phyloP scores from a whole-genome alignment of 30 jellyfish, hydroid and myxozoan species.

The Phacellophora camtschatica region DNA sequence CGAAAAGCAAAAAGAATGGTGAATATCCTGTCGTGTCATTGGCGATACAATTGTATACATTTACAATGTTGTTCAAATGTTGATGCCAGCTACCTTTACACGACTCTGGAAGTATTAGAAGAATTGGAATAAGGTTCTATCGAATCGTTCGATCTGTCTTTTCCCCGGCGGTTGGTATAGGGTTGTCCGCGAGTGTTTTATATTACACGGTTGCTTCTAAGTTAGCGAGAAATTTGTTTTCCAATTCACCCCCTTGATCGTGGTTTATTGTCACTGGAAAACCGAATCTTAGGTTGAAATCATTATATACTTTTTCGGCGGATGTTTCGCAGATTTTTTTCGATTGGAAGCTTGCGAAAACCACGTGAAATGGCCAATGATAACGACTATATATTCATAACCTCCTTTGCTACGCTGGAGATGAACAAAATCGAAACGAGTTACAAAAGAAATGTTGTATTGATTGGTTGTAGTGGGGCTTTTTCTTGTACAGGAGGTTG shows the following conservation, averaged over 20 bases:
- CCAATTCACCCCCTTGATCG: constrained; percentile 33
- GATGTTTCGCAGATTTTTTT: constrained; percentile 28
- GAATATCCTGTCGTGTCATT: constrained; percentile 29
- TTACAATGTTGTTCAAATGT: constrained; percentile 9
- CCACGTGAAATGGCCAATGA: constrained; percentile 33
- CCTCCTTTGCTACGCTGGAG: constrained; percentile 29
- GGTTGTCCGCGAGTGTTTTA: constrained; percentile 22
- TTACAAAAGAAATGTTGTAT: not conserved
- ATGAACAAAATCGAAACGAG: constrained; percentile 29
- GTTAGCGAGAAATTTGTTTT: not conserved
- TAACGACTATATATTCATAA: constrained; percentile 14
- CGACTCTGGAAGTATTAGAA: constrained; percentile 11
- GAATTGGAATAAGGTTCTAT: constrained; percentile 14
- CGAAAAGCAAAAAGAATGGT: constrained; percentile 26
- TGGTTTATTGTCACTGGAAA: constrained; percentile 4
- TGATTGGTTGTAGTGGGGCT: constrained; percentile 31
- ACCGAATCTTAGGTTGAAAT: constrained; percentile 28
- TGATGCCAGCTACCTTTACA: constrained; percentile 25
- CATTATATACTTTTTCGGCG: constrained; percentile 28
- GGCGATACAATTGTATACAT: constrained; percentile 12
- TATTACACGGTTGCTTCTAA: not conserved
- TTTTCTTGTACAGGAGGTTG: not conserved
- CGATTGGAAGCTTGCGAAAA: constrained; percentile 6
- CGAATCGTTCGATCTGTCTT: constrained; percentile 6
- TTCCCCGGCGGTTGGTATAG: constrained; percentile 33